Conservation (phyloP, 2,888 invertebrate genomes). For the Eucera pruinosa region DNA sequence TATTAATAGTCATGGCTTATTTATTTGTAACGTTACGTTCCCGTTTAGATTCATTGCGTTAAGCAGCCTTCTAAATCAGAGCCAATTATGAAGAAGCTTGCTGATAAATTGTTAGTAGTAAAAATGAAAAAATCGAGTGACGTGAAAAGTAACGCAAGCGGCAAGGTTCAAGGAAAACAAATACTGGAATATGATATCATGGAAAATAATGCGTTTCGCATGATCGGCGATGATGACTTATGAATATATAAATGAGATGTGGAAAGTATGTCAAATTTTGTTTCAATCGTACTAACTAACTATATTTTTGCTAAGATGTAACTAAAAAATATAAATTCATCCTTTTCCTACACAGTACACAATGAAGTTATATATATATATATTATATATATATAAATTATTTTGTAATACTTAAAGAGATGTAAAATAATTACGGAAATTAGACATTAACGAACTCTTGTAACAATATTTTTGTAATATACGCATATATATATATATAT, state of each 20-base stretch:
- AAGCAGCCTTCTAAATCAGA: constrained; percentile 83
- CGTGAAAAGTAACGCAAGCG: constrained; percentile 53
- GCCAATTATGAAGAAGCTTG: constrained; percentile 90
- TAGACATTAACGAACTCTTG: constrained; percentile 8
- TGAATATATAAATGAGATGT: constrained; percentile 81
- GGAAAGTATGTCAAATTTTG: constrained; percentile 21
- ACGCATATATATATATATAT: constrained; percentile 30
- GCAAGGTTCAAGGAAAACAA: constrained; percentile 70
- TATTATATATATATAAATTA: no score
- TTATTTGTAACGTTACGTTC: background rate
- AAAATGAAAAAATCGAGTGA: constrained; percentile 87
- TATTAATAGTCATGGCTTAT: constrained; percentile 1
- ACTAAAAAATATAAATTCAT: constrained; percentile 21
- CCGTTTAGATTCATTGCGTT: constrained; percentile 57
- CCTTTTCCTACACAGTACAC: background rate
- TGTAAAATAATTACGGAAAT: constrained; percentile 19
- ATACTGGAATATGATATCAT: constrained; percentile 87
- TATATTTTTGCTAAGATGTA: constrained; percentile 40
- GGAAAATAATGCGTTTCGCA: constrained; percentile 97
- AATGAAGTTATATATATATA: background rate
- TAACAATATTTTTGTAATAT: constrained; percentile 40
- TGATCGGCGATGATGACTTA: constrained; percentile 97
- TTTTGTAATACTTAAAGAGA: constrained; percentile 22
- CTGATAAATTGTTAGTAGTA: constrained; percentile 89
- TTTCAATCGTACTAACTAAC: constrained; percentile 21